Evolutionary conservation across 2,113 vertebrate genomes (phyloP), one percentile per base, ranked within the genome.

Genomic region (Nycticorax nycticorax): DNA sequence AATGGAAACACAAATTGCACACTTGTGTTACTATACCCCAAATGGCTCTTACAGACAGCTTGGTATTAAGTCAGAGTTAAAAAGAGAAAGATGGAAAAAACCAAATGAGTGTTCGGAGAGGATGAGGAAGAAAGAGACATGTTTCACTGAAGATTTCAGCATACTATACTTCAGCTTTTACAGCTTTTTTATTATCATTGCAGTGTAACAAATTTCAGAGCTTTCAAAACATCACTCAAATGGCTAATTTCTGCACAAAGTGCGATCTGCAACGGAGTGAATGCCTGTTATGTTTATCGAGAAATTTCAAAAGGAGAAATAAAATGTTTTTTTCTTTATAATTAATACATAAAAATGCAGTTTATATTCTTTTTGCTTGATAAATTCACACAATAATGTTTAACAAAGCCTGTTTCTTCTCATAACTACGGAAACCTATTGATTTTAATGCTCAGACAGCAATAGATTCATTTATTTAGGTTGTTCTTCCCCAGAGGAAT

Each of bases 221-320:
- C 53, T 93, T 96, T 94, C 48, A 88, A 96, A 97, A 72, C 74
- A 91, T 92, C 76, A 72, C 33, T 92, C 60, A 92, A 41, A 93
- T 85, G 47, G 63, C 47, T 96, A 78, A 92, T 91, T 93, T 83
- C 55, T 56, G 43, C 48, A 53, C 45, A 50, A 74, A 97, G 43
- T 91, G 30, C 6, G 9, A 53, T 73, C 72, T 73, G 76, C 94
- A 94, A 55, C 48, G 21, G 79, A 91, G 10, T 52, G 8, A 79
- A 80, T 60, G 82, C 22, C 32, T 60, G 16, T 67, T 69, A 71
- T 33, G 71, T 74, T 91, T 87, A 26, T 52, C 68, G 32, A 11
- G 23, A 53, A 67, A 89, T 80, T 93, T 85, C 48, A 89, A 85
- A 96, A 18, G 1, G 5, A 72, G 22, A 69, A 88, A 52, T 55